Conservation (phyloP, 2,888 invertebrate species). For the Sarcophaga carnaria region DNA sequence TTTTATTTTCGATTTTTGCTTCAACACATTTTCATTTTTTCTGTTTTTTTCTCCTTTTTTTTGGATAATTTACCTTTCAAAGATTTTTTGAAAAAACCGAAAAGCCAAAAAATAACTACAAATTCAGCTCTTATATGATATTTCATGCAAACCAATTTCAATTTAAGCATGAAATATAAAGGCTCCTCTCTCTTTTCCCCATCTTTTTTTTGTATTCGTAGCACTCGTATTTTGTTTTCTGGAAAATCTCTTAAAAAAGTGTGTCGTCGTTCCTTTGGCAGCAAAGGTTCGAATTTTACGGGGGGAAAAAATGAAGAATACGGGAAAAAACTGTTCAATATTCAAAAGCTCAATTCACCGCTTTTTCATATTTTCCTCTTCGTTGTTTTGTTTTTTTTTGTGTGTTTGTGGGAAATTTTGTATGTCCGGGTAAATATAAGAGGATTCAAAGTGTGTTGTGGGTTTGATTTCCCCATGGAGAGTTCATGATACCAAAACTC, state of each 20-base stretch:
- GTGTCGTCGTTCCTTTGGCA: conserved; percentile 50
- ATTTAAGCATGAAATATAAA: conserved; percentile 65
- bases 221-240: conserved; percentile 31
- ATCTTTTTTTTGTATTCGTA: background rate
- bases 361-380: conserved; percentile 18
- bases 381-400: background rate
- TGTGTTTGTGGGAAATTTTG: background rate
- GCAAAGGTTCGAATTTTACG: background rate
- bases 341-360: conserved; percentile 62
- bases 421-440: conserved; percentile 45
- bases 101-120: conserved; percentile 24
- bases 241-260: conserved; percentile 47
- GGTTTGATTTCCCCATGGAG: conserved; percentile 39
- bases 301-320: conserved; percentile 35
- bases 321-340: conserved; percentile 64
- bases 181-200: conserved; percentile 21
- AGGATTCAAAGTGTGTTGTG: conserved; percentile 51
- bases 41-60: background rate
- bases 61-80: conserved; percentile 25
- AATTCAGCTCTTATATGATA: conserved; percentile 27
- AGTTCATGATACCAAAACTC: conserved; percentile 64
- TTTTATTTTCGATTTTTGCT: background rate
- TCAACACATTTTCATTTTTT: background rate
- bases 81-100: conserved; percentile 18
- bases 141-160: conserved; percentile 53